Base-by-base conservation (phyloP, 2,888 invertebrate species). In the Carterocephalus palaemon region DNA sequence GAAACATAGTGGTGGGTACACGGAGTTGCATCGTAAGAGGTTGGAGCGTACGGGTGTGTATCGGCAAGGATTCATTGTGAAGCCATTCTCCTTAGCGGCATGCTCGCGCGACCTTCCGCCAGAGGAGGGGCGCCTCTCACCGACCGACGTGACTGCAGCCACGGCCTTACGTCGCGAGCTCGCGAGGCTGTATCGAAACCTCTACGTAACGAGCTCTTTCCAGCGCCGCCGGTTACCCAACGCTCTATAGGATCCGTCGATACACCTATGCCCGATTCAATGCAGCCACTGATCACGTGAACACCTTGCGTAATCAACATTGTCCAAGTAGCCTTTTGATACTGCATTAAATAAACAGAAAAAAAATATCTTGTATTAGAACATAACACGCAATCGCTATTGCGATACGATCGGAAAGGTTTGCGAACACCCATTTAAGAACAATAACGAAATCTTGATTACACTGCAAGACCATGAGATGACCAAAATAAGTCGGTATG, bases 141-240 rank as follows among this genome's bases (percentile, higher is more conserved):
- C 73, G 77, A 69, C 45, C 81, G 73, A 83, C 84, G 85, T 85
- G 85, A 82, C 83, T 81, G 83, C 80, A 79, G 77, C 79, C 78
- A 74, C 84, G 85, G 85, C 85, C 85, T 84, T 81, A 85, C 75
- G 70, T 72, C 73, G 36, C 85, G 85, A 85, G 85, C n/a, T n/a
- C n/a, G 83, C 85, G 85, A 85, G 85, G 83, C 78, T 84, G 82
- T 83, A 84, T 84, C 75, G 81, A 84, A 84, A 84, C 81, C 67
- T 79, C 75, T 78, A 83, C 83, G 83, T 82, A 84, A 84, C 78
- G 75, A 80, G 78, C 82, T 85, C 81, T 83, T 83, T 82, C 83
- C 76, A 82, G 19, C 24, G 32, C 32, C 17, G 41, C 56, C 61
- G 70, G 78, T 85, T 85, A 84, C 85, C 72, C 83, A 85, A 85